Base-by-base conservation (phyloP, 1,140 invertebrate genomes). In the Diorhabda carinulata region DNA sequence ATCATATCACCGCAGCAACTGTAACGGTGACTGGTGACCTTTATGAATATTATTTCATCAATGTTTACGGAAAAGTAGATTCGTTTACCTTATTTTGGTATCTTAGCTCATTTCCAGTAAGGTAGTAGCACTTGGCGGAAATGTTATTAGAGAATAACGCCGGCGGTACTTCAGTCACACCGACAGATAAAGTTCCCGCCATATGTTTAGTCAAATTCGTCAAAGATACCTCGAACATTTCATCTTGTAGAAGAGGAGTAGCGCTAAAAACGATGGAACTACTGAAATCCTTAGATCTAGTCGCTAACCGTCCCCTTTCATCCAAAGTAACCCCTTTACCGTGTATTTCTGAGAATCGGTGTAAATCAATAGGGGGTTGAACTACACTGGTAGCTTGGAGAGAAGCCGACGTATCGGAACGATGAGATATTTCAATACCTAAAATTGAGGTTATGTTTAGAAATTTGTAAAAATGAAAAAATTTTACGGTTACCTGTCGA, bases 181-280 rank as follows among this genome's bases (percentile, higher is more conserved):
- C 94, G 76, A 95, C 87, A 43, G 85, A 86, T 40, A 96, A 79
- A 8, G 88, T 90, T 2, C 93, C 93, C 43, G 90, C 88, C 86
- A 90, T 92, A 61, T 89, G 86, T 7, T 81, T 77, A 4, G 86
- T 83, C 10, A 90, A 77, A 74, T 87, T 84, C 67, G 88, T 86
- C 10, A 91, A 83, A 45, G 83, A 80, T 58, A 95, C 86, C 86
- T 94, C 88, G 72, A 88, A 91, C 9, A 93, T 79, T 76, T 93
- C 89, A 75, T 92, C 91, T 66, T 90, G 86, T 52, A 86, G 86
- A 8, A 96, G 82, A 10, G 91, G 86, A 5, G 86, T 84, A 25
- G 89, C 86, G 75, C 92, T 93, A 69, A 93, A 89, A 7, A 92
- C 86, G 4, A 95, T 81, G 2, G 89, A 90, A 58, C 88, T 88